Percentiles rank a stretch among this genome's conserved stretches.
phyloP scores from a whole-genome alignment of 1,140 invertebrate genomes.

The Homalodisca vitripennis region DNA sequence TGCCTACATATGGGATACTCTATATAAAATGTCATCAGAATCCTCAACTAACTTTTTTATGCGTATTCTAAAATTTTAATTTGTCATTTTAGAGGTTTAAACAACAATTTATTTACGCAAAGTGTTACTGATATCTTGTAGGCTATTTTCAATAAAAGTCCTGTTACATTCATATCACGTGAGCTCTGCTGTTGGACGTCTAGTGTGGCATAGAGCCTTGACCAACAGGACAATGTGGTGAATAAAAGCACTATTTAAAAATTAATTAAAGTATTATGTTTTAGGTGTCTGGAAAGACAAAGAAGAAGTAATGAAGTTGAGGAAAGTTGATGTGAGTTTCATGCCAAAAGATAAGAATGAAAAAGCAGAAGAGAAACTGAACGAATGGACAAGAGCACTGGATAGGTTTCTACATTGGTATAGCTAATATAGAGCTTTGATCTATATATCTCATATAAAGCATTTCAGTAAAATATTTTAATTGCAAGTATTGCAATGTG shows the following conservation, averaged over 20 bases:
- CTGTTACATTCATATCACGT: neutral
- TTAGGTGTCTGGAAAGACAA: constrained; percentile 70
- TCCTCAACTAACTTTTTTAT: no score
- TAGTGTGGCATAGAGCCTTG: neutral
- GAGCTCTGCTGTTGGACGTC: no score
- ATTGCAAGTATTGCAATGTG: no score
- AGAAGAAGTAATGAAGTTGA: constrained; percentile 61
- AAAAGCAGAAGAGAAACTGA: constrained; percentile 50
- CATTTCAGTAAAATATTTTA: no score
- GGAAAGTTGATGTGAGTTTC: constrained; percentile 61
- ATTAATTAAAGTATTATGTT: constrained; percentile 43
- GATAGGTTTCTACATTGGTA: constrained; percentile 69
- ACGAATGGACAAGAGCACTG: constrained; percentile 66
- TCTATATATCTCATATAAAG: no score
- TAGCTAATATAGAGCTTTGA: no score
- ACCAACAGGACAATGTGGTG: neutral
- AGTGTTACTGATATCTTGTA: constrained; percentile 1
- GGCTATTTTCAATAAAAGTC: neutral
- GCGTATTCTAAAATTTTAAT: no score
- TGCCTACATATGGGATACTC: no score
- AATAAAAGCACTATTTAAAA: neutral
- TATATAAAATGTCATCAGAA: no score
- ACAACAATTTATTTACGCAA: neutral
- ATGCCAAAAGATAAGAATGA: constrained; percentile 53
- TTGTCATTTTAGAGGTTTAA: no score